phyloP scores from a whole-genome alignment of 2,113 vertebrate species.

The Edolisoma coerulescens region DNA sequence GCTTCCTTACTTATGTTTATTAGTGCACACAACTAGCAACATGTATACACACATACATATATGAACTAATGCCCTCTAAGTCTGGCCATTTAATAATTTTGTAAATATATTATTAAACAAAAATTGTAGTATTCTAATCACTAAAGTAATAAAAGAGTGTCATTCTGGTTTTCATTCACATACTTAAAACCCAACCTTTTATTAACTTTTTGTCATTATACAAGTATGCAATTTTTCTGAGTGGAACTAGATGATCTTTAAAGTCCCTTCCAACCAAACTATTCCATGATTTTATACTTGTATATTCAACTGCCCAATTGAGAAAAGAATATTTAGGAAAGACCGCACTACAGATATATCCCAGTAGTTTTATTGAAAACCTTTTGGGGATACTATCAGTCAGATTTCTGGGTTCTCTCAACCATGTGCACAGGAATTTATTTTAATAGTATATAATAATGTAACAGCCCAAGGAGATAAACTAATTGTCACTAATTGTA shows the following conservation, averaged over 20 bases:
- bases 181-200: neutral
- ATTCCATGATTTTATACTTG: neutral
- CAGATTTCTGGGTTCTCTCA: neutral
- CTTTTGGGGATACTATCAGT: neutral
- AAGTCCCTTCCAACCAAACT: neutral
- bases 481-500: neutral
- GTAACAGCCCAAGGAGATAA: neutral
- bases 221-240: neutral
- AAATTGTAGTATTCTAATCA: neutral
- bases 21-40: neutral
- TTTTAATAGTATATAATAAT: neutral
- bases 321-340: neutral
- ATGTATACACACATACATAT: rapidly evolving
- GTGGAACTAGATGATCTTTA: neutral
- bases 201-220: neutral
- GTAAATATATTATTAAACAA: neutral
- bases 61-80: neutral
- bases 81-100: neutral
- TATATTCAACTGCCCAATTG: neutral
- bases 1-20: neutral
- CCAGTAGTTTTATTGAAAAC: neutral
- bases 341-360: neutral
- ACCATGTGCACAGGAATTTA: neutral
- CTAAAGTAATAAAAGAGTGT: neutral
- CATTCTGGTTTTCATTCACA: neutral